phyloP scores from a whole-genome alignment of 2,113 vertebrate genomes.

The Cyprinodon tularosa region DNA sequence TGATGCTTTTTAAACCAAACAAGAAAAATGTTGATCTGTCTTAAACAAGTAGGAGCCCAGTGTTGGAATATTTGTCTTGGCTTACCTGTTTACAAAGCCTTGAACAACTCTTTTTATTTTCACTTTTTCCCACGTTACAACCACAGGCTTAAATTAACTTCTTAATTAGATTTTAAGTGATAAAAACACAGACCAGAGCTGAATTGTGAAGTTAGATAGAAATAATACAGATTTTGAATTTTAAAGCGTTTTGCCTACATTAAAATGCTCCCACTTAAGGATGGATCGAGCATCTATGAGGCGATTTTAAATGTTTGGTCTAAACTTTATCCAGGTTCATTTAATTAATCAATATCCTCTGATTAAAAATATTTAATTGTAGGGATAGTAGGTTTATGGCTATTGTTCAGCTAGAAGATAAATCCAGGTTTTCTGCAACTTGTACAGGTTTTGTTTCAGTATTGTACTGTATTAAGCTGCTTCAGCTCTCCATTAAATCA shows the following conservation, averaged over 20 bases:
- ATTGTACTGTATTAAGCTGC: background rate
- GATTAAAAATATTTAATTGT: too few relatives aligned
- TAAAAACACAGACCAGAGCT: background rate
- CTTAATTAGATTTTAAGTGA: background rate
- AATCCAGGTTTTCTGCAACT: background rate
- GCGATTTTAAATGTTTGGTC: background rate
- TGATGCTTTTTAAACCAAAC: constrained; percentile 9
- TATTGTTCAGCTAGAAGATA: background rate
- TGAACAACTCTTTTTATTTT: background rate
- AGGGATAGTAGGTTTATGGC: background rate
- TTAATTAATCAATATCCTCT: background rate
- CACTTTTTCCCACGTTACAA: background rate
- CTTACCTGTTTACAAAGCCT: background rate
- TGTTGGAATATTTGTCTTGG: background rate
- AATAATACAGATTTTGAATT: background rate
- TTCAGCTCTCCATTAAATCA: background rate
- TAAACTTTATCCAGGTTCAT: background rate
- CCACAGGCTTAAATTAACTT: background rate
- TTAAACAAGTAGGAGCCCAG: background rate
- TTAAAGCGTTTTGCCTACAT: too few relatives aligned
- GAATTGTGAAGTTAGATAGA: background rate
- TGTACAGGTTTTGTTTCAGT: background rate
- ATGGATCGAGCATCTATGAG: too few relatives aligned
- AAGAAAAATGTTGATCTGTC: background rate
- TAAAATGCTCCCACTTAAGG: too few relatives aligned